Percentiles rank a stretch among this genome's conserved stretches.
Evolutionary conservation across 2,888 invertebrate genomes (phyloP).

Genomic region (Eutolmus rufibarbis): DNA sequence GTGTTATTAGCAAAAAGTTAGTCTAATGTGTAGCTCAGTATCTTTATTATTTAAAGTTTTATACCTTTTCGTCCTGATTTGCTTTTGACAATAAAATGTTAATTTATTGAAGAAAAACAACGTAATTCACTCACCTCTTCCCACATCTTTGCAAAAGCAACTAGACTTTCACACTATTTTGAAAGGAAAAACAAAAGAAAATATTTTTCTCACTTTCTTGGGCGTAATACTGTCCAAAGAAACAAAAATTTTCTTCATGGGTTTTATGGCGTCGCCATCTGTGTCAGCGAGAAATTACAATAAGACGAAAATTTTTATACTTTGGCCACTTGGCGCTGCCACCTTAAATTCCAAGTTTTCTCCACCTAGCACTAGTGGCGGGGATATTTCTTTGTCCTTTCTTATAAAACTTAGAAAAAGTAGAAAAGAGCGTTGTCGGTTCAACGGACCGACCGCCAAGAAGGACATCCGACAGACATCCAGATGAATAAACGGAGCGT

Average conservation of each 20-base stretch:
- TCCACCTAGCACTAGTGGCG: background rate
- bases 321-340: background rate
- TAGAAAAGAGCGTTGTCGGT: background rate
- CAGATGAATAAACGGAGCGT: background rate
- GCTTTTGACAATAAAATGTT: background rate
- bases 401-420: background rate
- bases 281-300: conserved; percentile 20
- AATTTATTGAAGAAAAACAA: background rate
- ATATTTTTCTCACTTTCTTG: background rate
- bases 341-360: background rate
- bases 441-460: background rate
- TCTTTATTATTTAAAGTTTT: background rate
- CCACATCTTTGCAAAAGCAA: background rate
- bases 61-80: background rate
- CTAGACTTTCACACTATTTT: background rate
- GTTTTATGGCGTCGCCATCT: conserved; percentile 22
- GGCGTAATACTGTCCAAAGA: background rate
- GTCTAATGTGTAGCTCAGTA: background rate
- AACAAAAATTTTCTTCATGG: background rate
- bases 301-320: conserved; percentile 23
- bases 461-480: background rate
- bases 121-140: background rate
- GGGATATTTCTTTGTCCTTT: background rate
- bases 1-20: background rate
- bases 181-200: background rate